Base-by-base conservation (phyloP, 1,140 invertebrate genomes). In the Lepidostoma basale region DNA sequence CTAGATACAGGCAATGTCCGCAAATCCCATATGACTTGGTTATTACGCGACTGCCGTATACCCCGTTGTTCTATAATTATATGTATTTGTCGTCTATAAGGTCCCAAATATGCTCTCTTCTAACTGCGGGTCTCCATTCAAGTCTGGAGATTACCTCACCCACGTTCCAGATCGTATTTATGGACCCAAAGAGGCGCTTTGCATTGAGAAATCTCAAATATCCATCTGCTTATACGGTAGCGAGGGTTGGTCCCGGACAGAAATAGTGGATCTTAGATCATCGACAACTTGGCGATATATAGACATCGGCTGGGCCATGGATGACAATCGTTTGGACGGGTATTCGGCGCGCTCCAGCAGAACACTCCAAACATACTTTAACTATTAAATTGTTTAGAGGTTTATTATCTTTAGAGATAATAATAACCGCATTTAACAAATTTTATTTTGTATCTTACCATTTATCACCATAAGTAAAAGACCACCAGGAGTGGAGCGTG, bases 181-280 rank as follows among this genome's bases (percentile, higher is more conserved):
- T 58, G 66, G 67, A 69, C 26, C 33, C 39, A 8, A 18, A 52
- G 30, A 54, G 30, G 45, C 30, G 18, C 10, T 52, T 54, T 54
- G 49, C 18, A 36, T 62, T 60, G 20, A 28, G 47, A 68, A 72
- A 72, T 72, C 70, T 72, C 70, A 62, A 67, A 72, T 72, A 58
- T 72, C 70, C 22, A 72, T 68, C 65, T 62, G 59, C 70, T 49
- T 72, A 72, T 72, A 72, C 62, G 70, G 70, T 54, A 60, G 44
- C 23, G 36, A 64, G 49, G 42, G 59, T 56, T 23, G 30, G 60
- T 28, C 23, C 28, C 10, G 9, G 52, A 72, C 62, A 16, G 62
- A 68, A 72, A 72, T 68, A 68, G 60, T 36, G 62, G 36, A 10
- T 28, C 30, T 72, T 67, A 72, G 65, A 72, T 72, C 70, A 72